Evolutionary conservation across 2,113 vertebrate genomes (phyloP).

Genomic region (Chloebia gouldiae): DNA sequence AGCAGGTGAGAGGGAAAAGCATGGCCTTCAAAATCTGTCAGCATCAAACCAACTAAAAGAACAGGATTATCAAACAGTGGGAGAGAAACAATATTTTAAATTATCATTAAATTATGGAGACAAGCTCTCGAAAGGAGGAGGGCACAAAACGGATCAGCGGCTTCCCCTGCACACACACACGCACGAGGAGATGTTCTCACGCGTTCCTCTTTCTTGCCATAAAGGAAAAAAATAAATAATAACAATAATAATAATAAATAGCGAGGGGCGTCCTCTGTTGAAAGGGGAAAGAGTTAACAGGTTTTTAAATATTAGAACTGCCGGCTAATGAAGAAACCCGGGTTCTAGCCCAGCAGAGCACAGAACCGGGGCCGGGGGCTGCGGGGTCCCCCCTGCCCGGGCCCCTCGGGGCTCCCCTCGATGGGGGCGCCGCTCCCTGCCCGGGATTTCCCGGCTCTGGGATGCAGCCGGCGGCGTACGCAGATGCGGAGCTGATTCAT

Average conservation of each 20-base stretch:
- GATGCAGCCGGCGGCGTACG: neutral
- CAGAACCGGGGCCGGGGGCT: neutral
- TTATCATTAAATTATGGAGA: conserved; percentile 65
- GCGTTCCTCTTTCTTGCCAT: neutral
- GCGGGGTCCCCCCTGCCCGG: neutral
- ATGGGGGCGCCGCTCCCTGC: neutral
- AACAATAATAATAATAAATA: conserved; percentile 20
- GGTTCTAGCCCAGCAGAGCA: neutral
- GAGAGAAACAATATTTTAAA: conserved; percentile 69
- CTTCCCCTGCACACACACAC: neutral
- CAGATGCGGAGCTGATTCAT: neutral
- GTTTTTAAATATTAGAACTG: neutral
- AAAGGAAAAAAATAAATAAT: neutral
- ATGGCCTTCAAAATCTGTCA: conserved; percentile 57
- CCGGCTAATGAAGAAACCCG: neutral
- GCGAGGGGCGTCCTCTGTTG: conserved; percentile 18
- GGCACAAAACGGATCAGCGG: conserved; percentile 19
- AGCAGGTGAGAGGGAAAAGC: conserved; percentile 62
- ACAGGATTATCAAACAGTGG: conserved; percentile 66
- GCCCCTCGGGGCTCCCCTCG: neutral
- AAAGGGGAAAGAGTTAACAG: conserved; percentile 34
- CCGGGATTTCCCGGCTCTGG: neutral
- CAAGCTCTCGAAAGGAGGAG: conserved; percentile 49
- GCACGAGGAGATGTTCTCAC: neutral
- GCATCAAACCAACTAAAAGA: conserved; percentile 53